Conservation (phyloP, 2,797 vertebrate species). For the Octomys mimax region DNA sequence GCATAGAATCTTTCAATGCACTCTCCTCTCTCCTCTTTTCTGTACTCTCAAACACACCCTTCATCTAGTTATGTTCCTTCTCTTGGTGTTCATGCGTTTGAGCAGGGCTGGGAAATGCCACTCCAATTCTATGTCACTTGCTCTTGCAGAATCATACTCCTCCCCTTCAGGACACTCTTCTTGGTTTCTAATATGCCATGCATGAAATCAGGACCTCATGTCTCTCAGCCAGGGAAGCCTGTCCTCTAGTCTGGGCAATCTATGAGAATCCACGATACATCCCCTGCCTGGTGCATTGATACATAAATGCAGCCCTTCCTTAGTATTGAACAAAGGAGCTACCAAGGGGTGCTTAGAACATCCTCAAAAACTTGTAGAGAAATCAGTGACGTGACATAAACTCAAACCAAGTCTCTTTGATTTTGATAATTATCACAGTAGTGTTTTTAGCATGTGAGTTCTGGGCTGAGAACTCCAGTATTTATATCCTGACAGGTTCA, state of each 20-base stretch:
- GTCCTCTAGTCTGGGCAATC: background rate
- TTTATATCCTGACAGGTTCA: background rate
- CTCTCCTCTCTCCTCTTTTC: background rate
- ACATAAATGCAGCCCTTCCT: background rate
- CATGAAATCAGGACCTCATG: background rate
- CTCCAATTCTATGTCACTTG: background rate
- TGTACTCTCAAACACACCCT: background rate
- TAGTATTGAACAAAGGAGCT: background rate
- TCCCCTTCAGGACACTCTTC: background rate
- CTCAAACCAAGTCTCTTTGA: background rate
- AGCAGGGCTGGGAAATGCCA: background rate
- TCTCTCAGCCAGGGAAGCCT: background rate
- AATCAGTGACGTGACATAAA: background rate
- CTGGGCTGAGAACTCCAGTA: background rate
- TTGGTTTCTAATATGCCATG: background rate
- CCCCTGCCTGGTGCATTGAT: too few species aligned
- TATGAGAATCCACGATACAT: background rate
- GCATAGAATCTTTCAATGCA: background rate
- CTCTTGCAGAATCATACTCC: background rate
- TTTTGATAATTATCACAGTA: background rate
- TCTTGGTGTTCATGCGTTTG: background rate
- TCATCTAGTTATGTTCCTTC: background rate
- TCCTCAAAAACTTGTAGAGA: background rate
- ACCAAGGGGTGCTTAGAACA: rapidly evolving
- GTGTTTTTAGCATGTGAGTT: background rate